These are phyloP conservation scores for Sipha flava DNA, from an alignment of 1,140 invertebrate genomes.

Conservation along the genomic window DNA sequence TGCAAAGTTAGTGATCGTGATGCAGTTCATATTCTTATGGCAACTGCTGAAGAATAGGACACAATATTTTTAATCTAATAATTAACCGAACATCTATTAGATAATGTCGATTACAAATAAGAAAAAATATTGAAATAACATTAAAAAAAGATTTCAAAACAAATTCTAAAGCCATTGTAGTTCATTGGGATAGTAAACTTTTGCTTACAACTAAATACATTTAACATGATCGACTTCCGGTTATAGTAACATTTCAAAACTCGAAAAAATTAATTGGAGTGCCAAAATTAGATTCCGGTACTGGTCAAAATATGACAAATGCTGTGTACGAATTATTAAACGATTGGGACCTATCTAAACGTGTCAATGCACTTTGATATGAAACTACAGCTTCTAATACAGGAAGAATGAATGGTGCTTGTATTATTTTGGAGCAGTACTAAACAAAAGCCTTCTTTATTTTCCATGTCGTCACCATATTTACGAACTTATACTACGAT, in stretches of 20 bases:
- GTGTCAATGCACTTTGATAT: constrained; percentile 37
- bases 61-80: constrained; percentile 25
- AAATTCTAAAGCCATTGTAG: neutral
- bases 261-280: neutral
- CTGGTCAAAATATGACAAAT: neutral
- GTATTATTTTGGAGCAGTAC: constrained; percentile 30
- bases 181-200: constrained; percentile 13
- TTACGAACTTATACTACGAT: constrained; percentile 26
- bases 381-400: constrained; percentile 42
- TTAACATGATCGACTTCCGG: neutral
- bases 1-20: constrained; percentile 36
- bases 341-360: neutral
- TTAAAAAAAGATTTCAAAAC: neutral
- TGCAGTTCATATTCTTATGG: constrained; percentile 35
- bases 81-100: constrained; percentile 36
- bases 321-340: neutral
- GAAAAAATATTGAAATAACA: constrained; percentile 4
- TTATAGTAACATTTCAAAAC: neutral
- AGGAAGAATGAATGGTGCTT: constrained; percentile 38
- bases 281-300: neutral
- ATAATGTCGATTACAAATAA: constrained; percentile 30
- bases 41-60: constrained; percentile 33
- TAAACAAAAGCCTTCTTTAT: constrained; percentile 21
- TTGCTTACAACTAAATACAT: neutral
- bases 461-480: constrained; percentile 32